phyloP scores from a whole-genome alignment of 2,888 invertebrate species.

The Apodemia zela region DNA sequence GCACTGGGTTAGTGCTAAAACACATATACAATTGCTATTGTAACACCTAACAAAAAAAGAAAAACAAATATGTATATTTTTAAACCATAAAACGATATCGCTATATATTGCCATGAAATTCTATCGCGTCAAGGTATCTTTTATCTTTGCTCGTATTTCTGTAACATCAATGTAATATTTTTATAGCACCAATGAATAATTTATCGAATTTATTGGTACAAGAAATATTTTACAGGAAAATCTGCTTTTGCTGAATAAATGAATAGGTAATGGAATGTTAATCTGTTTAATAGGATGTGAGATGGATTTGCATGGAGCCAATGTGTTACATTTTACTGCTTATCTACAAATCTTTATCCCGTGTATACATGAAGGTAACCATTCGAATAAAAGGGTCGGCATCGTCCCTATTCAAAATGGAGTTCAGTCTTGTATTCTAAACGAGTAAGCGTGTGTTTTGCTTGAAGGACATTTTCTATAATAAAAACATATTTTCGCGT shows the following conservation, averaged over 20 bases:
- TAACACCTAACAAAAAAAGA: not conserved
- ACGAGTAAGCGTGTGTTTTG: constrained; percentile 18
- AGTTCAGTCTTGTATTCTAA: constrained; percentile 8
- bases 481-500: constrained; percentile 4
- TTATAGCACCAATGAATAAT: constrained; percentile 1
- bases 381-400: not conserved
- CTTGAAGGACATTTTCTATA: not conserved
- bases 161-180: constrained; percentile 3
- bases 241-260: too few relatives aligned
- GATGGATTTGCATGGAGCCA: too few relatives aligned
- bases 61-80: not conserved
- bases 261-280: too few relatives aligned
- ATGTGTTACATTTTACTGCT: constrained; percentile 51
- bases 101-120: constrained; percentile 1
- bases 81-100: constrained; percentile 4
- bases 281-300: too few relatives aligned
- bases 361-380: not conserved
- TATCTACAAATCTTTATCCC: constrained; percentile 43
- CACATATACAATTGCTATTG: too few relatives aligned
- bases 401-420: constrained; percentile 5
- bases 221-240: not conserved
- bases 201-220: not conserved
- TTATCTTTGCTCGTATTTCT: constrained; percentile 1
- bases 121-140: constrained; percentile 5
- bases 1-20: too few relatives aligned